Evolutionary conservation across 2,888 invertebrate species (phyloP).

Genomic region (Drosophila gaucha): DNA sequence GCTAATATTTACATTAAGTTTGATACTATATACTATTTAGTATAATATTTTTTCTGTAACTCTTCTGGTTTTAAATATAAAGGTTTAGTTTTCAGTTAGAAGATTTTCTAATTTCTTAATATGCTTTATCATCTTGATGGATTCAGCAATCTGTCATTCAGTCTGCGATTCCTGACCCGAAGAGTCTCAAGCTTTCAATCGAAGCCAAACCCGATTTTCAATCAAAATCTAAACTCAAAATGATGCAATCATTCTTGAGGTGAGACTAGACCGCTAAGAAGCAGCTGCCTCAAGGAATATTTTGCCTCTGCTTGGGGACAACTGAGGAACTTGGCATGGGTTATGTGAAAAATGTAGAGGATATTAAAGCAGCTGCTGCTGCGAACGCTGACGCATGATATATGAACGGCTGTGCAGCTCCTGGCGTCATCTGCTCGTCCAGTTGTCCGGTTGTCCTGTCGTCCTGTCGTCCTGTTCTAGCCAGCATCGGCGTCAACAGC

Average conservation of each 20-base stretch:
- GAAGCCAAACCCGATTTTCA: not conserved
- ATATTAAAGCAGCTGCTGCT: slow-evolving; percentile 44
- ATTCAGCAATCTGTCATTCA: slow-evolving; percentile 28
- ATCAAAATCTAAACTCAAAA: slow-evolving; percentile 24
- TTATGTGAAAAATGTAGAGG: slow-evolving; percentile 56
- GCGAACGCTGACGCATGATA: slow-evolving; percentile 32
- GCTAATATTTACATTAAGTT: not conserved
- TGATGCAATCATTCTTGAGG: slow-evolving; percentile 49
- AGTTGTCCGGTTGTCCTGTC: slow-evolving; percentile 1
- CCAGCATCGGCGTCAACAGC: slow-evolving; percentile 18
- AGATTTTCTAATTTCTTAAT: not conserved
- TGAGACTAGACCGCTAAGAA: slow-evolving; percentile 30
- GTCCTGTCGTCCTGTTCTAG: slow-evolving; percentile 7
- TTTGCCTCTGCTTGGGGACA: slow-evolving; percentile 44
- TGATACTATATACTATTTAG: too few relatives aligned
- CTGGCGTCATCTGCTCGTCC: slow-evolving; percentile 22
- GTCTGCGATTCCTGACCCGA: slow-evolving; percentile 16
- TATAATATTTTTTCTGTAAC: too few relatives aligned
- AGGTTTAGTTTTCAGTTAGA: too few relatives aligned
- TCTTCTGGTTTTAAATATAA: too few relatives aligned
- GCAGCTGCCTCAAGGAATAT: slow-evolving; percentile 51
- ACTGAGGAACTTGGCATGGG: slow-evolving; percentile 37
- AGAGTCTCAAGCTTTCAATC: not conserved
- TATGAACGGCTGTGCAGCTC: slow-evolving; percentile 20
- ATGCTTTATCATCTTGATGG: slow-evolving; percentile 39